Conservation (phyloP, 2,113 vertebrate species). For the Tachuris rubrigastra region DNA sequence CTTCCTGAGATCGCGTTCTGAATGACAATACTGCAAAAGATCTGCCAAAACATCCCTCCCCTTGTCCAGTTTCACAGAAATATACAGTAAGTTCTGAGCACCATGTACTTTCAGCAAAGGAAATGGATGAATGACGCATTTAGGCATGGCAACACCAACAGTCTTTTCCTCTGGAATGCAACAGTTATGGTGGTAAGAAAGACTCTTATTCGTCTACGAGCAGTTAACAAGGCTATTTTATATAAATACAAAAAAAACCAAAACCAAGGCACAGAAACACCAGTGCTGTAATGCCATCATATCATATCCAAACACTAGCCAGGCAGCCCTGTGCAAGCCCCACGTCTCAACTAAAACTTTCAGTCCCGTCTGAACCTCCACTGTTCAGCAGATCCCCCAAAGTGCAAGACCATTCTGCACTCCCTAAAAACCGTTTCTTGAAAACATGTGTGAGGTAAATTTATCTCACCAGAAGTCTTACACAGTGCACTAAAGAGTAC, state of each 20-base stretch:
- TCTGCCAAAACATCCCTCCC: background rate
- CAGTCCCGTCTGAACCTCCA: background rate
- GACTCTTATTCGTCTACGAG: background rate
- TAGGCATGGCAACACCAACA: background rate
- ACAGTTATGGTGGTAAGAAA: background rate
- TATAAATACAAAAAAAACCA: background rate
- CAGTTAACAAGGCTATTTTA: background rate
- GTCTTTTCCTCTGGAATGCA: background rate
- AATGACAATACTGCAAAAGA: background rate
- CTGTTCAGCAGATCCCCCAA: background rate
- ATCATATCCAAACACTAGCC: background rate
- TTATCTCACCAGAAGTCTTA: background rate
- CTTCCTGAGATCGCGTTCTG: background rate
- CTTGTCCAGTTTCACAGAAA: background rate
- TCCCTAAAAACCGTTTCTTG: background rate
- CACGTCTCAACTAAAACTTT: background rate
- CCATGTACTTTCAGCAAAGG: background rate
- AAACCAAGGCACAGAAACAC: background rate
- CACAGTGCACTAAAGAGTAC: background rate
- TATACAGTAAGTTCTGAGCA: background rate
- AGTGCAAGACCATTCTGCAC: background rate
- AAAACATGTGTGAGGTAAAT: fast-evolving
- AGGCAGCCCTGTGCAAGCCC: background rate
- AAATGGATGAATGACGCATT: background rate
- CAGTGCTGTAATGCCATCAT: background rate